Base-by-base conservation (phyloP, 2,888 invertebrate genomes). In the Ptilodon capucinus region DNA sequence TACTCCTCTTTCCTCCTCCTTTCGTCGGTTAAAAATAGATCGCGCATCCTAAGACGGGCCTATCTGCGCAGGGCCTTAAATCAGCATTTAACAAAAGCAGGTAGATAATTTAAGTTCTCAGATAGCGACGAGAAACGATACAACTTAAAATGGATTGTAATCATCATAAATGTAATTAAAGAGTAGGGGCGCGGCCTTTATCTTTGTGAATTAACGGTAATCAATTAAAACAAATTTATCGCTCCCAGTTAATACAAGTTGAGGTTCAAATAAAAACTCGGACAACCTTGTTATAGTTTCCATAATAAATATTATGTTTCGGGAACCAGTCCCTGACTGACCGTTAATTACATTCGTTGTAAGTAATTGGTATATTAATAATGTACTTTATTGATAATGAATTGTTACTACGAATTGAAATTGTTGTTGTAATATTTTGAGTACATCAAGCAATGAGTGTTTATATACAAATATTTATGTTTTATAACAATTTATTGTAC, bases 161-260 rank as follows among this genome's bases (percentile, higher is more conserved):
- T 78, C 70, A 79, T 76, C 76, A 76, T 79, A 85, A 83, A 85
- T 69, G 80, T 77, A 84, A 85, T 85, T 84, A 84, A 81, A 84
- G 74, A 68, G 65, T 64, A 66, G 67, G 77, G 82, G 81, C 81
- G 81, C 81, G 78, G 81, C 72, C 65, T 60, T 71, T 68, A 79
- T 80, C 79, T 79, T 79, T 79, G 79, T 81, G 71, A 80, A 85
- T 83, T 83, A 84, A 81, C 76, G 73, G 75, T 79, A 81, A 84
- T 84, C 83, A 85, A 84, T 85, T 82, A 79, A 83, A 84, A 79
- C 57, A 71, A 83, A 86, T 84, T 82, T 85, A 86, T 84, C 64
- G 74, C 73, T 64, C 52, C 57, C 58, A 65, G 71, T 73, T 75
- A 72, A 74, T 76, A 74, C 61, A 61, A 71, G 68, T 65, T 64